Evolutionary conservation across 2,113 vertebrate species (phyloP).

Genomic region (Melozone crissalis): DNA sequence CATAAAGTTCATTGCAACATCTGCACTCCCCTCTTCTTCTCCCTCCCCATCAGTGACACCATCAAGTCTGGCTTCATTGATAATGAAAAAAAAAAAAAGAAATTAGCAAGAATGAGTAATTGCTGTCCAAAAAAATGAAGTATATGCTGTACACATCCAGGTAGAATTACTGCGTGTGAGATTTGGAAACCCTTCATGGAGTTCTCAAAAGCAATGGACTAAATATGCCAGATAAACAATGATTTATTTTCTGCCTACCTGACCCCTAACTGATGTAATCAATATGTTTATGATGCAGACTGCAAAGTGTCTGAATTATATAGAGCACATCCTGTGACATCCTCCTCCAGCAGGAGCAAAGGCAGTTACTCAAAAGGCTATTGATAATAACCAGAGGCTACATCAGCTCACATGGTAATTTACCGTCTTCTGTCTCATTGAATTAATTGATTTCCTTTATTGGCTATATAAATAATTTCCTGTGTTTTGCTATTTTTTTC

Average conservation of each 20-base stretch:
- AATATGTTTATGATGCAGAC: not conserved
- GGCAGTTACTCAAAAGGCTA: not conserved
- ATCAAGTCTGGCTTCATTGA: constrained; percentile 5
- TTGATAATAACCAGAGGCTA: not conserved
- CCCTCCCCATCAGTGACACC: not conserved
- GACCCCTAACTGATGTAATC: not conserved
- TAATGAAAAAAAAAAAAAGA: not conserved
- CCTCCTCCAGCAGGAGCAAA: not conserved
- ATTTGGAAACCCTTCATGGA: not conserved
- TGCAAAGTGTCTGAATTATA: not conserved
- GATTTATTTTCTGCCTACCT: not conserved
- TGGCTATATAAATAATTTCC: not conserved
- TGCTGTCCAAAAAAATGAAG: not conserved
- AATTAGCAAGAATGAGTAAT: not conserved
- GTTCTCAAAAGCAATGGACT: not conserved
- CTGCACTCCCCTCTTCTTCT: not conserved
- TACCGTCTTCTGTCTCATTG: constrained; percentile 3
- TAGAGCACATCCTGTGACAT: not conserved
- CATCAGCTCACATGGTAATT: not conserved
- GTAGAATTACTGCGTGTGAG: not conserved
- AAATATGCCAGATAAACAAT: not conserved
- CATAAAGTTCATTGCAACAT: not conserved
- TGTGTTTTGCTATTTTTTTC: not conserved
- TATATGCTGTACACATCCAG: not conserved
- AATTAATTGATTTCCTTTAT: constrained; percentile 45